Conservation (phyloP, 2,888 invertebrate genomes). For the Lepidonotus clava region DNA sequence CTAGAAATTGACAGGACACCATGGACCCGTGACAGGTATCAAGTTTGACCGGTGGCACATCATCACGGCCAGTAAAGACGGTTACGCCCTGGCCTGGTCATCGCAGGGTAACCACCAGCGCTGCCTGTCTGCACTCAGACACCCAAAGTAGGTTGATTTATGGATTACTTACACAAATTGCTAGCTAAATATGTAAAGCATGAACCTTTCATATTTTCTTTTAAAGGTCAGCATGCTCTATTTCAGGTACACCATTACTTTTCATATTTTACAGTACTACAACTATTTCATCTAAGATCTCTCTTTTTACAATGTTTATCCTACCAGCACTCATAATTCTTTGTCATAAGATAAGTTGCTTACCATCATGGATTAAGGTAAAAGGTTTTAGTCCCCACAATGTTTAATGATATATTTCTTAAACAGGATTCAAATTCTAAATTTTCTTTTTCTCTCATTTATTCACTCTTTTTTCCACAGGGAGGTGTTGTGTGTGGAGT, state of each 20-base stretch:
- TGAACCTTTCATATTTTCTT: too few species aligned
- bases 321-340: too few species aligned
- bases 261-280: background rate
- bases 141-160: constrained; percentile 76
- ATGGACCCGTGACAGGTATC: constrained; percentile 75
- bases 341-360: too few species aligned
- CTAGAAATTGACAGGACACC: constrained; percentile 78
- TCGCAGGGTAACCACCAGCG: constrained; percentile 76
- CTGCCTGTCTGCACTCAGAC: constrained; percentile 78
- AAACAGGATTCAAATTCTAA: too few species aligned
- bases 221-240: background rate
- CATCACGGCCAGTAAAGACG: constrained; percentile 77
- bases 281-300: background rate
- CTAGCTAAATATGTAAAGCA: too few species aligned
- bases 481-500: constrained; percentile 79
- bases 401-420: too few species aligned
- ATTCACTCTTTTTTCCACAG: constrained; percentile 67
- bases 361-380: too few species aligned
- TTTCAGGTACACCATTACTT: background rate
- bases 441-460: too few species aligned
- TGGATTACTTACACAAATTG: background rate
- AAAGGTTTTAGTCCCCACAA: too few species aligned
- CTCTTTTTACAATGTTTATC: too few species aligned
- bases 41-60: constrained; percentile 80
- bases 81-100: constrained; percentile 79